These are phyloP conservation scores for Metridium senile DNA, from an alignment of 92 coral and sea anemone genomes.

Conservation along the genomic window DNA sequence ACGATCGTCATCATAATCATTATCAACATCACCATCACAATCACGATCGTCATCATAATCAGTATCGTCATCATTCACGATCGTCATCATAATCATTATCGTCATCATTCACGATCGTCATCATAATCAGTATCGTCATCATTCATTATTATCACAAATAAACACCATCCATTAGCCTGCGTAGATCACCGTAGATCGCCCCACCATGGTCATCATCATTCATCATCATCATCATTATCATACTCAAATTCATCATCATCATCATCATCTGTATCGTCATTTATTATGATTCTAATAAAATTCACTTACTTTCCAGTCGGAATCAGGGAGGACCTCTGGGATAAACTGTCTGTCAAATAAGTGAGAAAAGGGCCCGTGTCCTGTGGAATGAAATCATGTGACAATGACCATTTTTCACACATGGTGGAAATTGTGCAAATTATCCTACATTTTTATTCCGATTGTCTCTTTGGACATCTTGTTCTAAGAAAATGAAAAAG, in stretches of 20 bases:
- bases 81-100: neutral
- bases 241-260: neutral
- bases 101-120: neutral
- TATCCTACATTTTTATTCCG: neutral
- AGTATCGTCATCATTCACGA: too few species aligned
- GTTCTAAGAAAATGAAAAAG: too few species aligned
- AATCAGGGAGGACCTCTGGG: conserved; percentile 71
- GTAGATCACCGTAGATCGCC: too few species aligned
- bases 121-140: too few species aligned
- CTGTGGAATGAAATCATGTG: conserved; percentile 18
- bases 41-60: neutral
- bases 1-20: neutral
- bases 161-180: too few species aligned
- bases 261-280: neutral
- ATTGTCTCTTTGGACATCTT: too few species aligned
- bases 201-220: too few species aligned
- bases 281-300: neutral
- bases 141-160: too few species aligned
- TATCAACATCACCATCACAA: neutral
- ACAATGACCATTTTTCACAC: neutral
- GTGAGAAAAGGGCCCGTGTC: conserved; percentile 98
- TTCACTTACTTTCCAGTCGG: conserved; percentile 68
- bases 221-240: too few species aligned
- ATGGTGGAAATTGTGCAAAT: neutral
- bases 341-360: conserved; percentile 81